These are phyloP conservation scores for Tenthredo mesomela DNA, from an alignment of 2,888 invertebrate genomes.

Conservation along the genomic window DNA sequence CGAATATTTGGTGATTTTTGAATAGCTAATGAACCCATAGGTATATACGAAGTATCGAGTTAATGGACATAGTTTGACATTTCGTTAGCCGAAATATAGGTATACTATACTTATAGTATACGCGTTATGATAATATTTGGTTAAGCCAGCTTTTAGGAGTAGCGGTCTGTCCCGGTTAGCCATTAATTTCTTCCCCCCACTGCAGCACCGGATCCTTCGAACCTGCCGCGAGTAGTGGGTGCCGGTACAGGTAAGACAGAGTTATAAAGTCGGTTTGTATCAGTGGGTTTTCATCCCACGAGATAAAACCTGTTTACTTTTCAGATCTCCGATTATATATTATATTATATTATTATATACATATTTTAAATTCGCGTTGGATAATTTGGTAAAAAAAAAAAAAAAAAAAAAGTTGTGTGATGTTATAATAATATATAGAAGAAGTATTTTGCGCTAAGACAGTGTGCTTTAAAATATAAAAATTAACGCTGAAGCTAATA, in stretches of 20 bases:
- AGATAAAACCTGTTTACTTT: conserved; percentile 31
- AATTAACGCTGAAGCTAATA: neutral
- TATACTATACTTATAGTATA: neutral
- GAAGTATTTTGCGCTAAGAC: neutral
- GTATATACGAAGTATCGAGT: neutral
- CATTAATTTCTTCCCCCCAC: conserved; percentile 31
- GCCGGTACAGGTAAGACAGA: conserved; percentile 43
- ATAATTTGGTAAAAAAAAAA: neutral
- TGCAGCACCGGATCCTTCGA: conserved; percentile 5
- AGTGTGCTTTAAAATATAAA: too few relatives aligned
- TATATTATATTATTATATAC: neutral
- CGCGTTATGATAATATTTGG: neutral
- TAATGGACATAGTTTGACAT: conserved; percentile 15
- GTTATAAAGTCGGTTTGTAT: conserved; percentile 44
- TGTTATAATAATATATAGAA: neutral
- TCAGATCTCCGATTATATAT: neutral
- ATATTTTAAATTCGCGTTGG: neutral
- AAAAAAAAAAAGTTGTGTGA: neutral
- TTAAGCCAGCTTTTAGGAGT: neutral
- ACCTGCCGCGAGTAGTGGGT: conserved; percentile 43
- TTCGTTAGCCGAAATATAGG: neutral
- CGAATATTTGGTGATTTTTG: neutral
- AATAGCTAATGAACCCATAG: neutral
- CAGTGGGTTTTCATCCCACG: conserved; percentile 42
- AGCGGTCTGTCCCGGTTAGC: neutral